Evolutionary conservation across 1,140 invertebrate genomes (phyloP), one percentile per base, ranked within the genome.

Genomic region (Charaxes varanes): DNA sequence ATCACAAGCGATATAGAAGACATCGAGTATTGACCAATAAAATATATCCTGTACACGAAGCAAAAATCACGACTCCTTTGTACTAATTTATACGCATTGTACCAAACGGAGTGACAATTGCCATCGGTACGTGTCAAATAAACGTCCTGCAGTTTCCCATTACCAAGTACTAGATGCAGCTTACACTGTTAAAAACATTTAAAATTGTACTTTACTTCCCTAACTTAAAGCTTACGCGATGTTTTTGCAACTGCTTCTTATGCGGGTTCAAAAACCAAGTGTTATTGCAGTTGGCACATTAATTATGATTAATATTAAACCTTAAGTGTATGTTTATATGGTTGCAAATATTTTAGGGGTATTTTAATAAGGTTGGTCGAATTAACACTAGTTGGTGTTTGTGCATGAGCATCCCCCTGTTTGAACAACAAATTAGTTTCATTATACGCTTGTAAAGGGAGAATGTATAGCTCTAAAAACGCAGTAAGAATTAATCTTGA

Each of bases 391-490:
- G 52, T 58, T 51, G 41, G 66, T 76, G 71, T 79, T 74, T 77
- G 65, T 62, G 54, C 63, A 48, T 52, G 51, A 67, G 47, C 50
- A 60, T 49, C 71, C 70, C n/a, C 63, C 54, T 78, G 67, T 81
- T 81, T 81, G 71, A 74, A 77, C 67, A 77, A 76, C 73, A 77
- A 78, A 78, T 78, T 78, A 76, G 69, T 73, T 71, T 51, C 60
- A 78, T 81, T 81, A 81, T 74, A 76, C 69, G 67, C 65, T 66
- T 67, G 63, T 77, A 69, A 67, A 55, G 57, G 64, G 65, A 64
- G 56, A 54, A 65, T 53, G 53, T 70, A 38, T 64, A 49, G 52
- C 58, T 61, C 56, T 50, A 38, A 35, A 31, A 34, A 24, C 31
- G 30, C 19, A 32, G 17, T 27, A 38, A 24, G 30, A 35, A 15